Evolutionary conservation across 2,797 vertebrate genomes (phyloP).

Genomic region (Buceros bicornis): DNA sequence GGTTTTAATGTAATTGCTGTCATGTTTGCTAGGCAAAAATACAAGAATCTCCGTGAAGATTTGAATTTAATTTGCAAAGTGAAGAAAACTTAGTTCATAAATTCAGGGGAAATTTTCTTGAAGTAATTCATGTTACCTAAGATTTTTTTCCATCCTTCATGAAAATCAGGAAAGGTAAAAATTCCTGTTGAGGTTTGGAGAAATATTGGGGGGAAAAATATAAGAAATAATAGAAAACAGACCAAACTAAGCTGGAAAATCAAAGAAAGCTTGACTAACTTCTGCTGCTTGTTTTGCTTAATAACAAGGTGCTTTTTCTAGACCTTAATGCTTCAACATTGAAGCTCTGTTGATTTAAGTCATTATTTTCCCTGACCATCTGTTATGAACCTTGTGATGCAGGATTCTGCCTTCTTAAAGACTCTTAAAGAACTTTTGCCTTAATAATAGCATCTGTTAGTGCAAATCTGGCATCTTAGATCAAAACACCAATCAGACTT

Average conservation of each 20-base stretch:
- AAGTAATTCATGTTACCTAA: not conserved
- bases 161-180: not conserved
- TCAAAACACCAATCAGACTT: not conserved
- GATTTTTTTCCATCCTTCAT: not conserved
- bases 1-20: conserved; percentile 31
- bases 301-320: not conserved
- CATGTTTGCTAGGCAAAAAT: conserved; percentile 59
- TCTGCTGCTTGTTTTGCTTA: not conserved
- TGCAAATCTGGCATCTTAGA: not conserved
- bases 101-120: not conserved
- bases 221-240: not conserved
- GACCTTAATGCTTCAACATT: not conserved
- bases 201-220: not conserved
- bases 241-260: not conserved
- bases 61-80: conserved; percentile 44
- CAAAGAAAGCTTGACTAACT: not conserved
- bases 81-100: not conserved
- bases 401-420: not conserved
- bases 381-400: fast-evolving
- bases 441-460: not conserved
- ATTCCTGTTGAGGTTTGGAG: not conserved
- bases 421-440: not conserved
- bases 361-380: not conserved
- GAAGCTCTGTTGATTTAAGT: not conserved
- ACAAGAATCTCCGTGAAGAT: not conserved